Evolutionary conservation across 1,140 invertebrate genomes (phyloP).

Genomic region (Drosophila littoralis): DNA sequence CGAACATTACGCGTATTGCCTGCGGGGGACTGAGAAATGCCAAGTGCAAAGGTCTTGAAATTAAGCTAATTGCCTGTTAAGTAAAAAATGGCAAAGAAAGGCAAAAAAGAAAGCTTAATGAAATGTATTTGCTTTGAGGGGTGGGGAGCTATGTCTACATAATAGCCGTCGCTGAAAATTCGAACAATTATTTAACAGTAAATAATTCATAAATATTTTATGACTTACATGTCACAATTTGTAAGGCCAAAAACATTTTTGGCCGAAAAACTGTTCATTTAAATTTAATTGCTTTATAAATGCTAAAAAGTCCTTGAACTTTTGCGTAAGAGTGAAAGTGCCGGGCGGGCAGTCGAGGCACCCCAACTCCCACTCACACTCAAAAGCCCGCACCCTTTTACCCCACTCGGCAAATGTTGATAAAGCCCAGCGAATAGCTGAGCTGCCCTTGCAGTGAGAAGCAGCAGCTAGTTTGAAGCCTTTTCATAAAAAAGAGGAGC

Average conservation of each 20-base stretch:
- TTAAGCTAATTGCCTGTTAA: conserved; percentile 48
- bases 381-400: neutral
- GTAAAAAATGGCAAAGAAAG: neutral
- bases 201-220: conserved; percentile 77
- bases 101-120: neutral
- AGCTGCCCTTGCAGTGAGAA: conserved; percentile 60
- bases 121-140: conserved; percentile 36
- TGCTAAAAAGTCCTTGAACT: conserved; percentile 84
- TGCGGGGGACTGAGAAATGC: neutral
- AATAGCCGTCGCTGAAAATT: conserved; percentile 46
- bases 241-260: conserved; percentile 50
- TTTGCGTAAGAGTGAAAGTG: conserved; percentile 72
- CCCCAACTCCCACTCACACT: conserved; percentile 6
- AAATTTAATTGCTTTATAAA: conserved; percentile 84
- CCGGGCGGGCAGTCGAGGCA: conserved; percentile 9
- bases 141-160: conserved; percentile 6
- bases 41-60: conserved; percentile 31
- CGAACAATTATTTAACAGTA: conserved; percentile 75
- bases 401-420: conserved; percentile 46
- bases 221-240: conserved; percentile 77
- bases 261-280: conserved; percentile 76
- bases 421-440: conserved; percentile 36
- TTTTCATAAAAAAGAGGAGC: conserved; percentile 49
- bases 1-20: neutral
- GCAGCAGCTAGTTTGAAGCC: conserved; percentile 69